Conservation (phyloP, 2,113 vertebrate species). For the Python bivittatus region DNA sequence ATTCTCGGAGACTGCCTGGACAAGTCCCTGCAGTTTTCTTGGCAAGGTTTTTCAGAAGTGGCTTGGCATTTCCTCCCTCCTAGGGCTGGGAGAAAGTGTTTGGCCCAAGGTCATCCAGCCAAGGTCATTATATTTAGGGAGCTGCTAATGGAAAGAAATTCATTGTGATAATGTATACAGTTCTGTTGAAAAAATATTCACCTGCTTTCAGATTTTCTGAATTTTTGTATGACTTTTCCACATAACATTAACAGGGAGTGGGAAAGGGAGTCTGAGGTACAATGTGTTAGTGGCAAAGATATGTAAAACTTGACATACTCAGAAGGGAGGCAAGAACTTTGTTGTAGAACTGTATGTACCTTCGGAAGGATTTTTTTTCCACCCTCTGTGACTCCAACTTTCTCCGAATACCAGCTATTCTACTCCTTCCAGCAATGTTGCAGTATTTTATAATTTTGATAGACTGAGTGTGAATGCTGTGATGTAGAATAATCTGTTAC, state of each 20-base stretch:
- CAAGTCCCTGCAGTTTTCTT: too few species aligned
- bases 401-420: neutral
- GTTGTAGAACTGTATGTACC: neutral
- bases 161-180: neutral
- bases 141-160: neutral
- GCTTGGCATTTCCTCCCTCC: too few species aligned
- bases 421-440: neutral
- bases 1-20: too few species aligned
- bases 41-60: too few species aligned
- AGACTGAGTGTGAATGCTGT: neutral
- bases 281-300: neutral
- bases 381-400: neutral
- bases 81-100: too few species aligned
- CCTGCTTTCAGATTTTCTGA: neutral
- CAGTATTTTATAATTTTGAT: neutral
- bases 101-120: too few species aligned
- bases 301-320: neutral
- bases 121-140: too few species aligned
- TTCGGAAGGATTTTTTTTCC: neutral
- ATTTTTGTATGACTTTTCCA: neutral
- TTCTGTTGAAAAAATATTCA: neutral
- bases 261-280: neutral
- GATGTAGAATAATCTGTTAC: neutral
- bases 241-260: neutral
- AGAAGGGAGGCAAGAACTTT: neutral